Conservation (phyloP, 1,140 invertebrate species). For the Bombus turneri region DNA sequence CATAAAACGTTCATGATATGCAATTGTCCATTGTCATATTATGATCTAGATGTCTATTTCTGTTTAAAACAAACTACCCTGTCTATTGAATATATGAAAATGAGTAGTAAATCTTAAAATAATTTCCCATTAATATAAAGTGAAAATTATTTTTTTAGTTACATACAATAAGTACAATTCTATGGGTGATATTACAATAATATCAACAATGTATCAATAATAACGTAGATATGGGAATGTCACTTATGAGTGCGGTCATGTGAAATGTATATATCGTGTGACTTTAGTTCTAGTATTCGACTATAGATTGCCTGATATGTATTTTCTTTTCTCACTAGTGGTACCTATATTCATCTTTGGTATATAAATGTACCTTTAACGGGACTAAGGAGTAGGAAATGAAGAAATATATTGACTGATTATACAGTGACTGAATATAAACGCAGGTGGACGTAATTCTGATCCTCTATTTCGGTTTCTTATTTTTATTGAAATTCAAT, state of each 20-base stretch:
- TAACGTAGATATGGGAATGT: not conserved
- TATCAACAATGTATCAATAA: not conserved
- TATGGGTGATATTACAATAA: not conserved
- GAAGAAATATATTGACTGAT: constrained; percentile 57
- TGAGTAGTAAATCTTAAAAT: too few species aligned
- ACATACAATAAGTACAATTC: too few species aligned
- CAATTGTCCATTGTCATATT: not conserved
- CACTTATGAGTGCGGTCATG: not conserved
- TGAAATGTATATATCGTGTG: not conserved
- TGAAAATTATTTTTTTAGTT: too few species aligned
- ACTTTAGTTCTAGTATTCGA: not conserved
- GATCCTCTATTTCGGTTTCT: constrained; percentile 50
- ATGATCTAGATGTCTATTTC: not conserved
- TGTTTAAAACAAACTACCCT: not conserved
- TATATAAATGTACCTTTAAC: constrained; percentile 42
- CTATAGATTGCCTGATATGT: not conserved
- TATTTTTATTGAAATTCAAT: not conserved
- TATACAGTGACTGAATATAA: constrained; percentile 44
- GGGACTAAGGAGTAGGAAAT: constrained; percentile 20
- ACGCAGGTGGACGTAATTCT: constrained; percentile 66
- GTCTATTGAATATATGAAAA: not conserved
- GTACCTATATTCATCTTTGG: rapidly evolving
- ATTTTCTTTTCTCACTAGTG: constrained; percentile 52
- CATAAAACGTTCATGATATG: not conserved
- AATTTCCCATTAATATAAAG: too few species aligned